Evolutionary conservation across 2,888 invertebrate species (phyloP).

Genomic region (Netelia fuscicornis): DNA sequence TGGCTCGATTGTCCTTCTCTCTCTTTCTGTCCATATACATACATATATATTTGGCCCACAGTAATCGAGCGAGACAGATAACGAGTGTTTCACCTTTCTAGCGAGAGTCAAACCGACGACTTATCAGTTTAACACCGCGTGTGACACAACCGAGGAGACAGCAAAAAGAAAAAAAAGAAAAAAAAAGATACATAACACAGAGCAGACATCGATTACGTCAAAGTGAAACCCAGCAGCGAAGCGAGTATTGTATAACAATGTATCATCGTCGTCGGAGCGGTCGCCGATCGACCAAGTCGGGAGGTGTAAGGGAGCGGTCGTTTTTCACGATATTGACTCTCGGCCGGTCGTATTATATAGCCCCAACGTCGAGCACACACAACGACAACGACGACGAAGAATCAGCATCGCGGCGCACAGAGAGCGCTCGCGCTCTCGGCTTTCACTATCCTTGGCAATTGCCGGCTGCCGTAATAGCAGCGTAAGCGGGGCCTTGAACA

Average conservation of each 20-base stretch:
- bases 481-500: slow-evolving; percentile 74
- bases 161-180: slow-evolving; percentile 37
- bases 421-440: slow-evolving; percentile 54
- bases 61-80: slow-evolving; percentile 14
- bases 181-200: slow-evolving; percentile 4
- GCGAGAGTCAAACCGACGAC: slow-evolving; percentile 11
- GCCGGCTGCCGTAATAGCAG: slow-evolving; percentile 60
- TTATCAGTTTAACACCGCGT: slow-evolving; percentile 39
- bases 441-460: slow-evolving; percentile 78
- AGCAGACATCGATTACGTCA: slow-evolving; percentile 74
- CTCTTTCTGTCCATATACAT: background rate
- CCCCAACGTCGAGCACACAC: background rate
- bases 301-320: background rate
- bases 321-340: slow-evolving; percentile 52
- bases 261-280: slow-evolving; percentile 32
- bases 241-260: slow-evolving; percentile 73
- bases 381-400: slow-evolving; percentile 12
- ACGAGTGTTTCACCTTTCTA: slow-evolving; percentile 55
- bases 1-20: background rate
- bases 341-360: slow-evolving; percentile 4
- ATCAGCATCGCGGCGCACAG: slow-evolving; percentile 13
- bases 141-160: slow-evolving; percentile 64
- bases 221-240: slow-evolving; percentile 73
- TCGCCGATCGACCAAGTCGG: background rate
- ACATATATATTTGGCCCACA: slow-evolving; percentile 9